Base-by-base conservation (phyloP, 2,113 vertebrate species). In the Actenoides lindsayi region DNA sequence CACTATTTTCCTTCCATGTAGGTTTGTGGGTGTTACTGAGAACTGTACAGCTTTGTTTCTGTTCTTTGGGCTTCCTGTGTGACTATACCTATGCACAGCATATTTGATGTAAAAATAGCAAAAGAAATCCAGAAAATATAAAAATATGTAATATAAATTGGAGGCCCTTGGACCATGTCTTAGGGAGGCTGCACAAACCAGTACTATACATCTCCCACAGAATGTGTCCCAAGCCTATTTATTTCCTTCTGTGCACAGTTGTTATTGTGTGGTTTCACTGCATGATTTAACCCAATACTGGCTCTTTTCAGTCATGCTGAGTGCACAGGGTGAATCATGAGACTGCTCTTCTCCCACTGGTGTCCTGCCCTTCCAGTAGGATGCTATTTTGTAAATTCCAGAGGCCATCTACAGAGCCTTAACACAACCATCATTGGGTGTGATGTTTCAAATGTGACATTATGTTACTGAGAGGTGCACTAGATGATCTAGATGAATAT, bases 391-490 rank as follows among this genome's bases (percentile, higher is more conserved):
- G 10, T 35, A 51, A 70, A 63, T 27, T 25, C 9, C 41, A 27
- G 21, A 62, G 54, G 24, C 50, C 11, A 16, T 11, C 41, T 21
- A 10, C 18, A 0, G 2, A 63, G 24, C 60, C 69, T 42, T 41
- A 73, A 57, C 13, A 1, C 50, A 75, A 6, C 21, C 2, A 3
- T 13, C 1, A 0, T 9, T 50, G 63, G 37, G 28, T 46, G 24
- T 8, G 9, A 14, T 25, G 11, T n/a, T 53, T 68, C 59, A 44
- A 42, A 56, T 1, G 14, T 16, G n/a, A 31, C 27, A 15, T 28
- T 16, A 10, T 8, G 19, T 25, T 79, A 16, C 4, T 21, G 5
- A 59, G 50, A 65, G 35, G 10, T 33, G 9, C 27, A 5, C 0
- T 4, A 68, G 44, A 24, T 1, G 39, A n/a, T 5, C 5, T 27